phyloP scores from a whole-genome alignment of 2,888 invertebrate species.

The Oligia latruncula region DNA sequence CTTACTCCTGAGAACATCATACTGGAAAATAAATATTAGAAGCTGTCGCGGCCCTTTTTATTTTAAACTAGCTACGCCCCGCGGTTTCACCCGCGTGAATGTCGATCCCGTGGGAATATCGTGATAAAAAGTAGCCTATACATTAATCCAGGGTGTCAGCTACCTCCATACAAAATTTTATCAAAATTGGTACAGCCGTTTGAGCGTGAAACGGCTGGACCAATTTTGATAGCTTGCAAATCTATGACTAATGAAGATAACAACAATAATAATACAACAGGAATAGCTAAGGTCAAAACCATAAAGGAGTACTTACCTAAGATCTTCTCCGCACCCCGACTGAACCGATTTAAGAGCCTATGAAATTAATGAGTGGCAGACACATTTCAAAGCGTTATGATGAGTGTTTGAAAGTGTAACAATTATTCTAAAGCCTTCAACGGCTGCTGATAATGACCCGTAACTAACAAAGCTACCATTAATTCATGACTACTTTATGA shows the following conservation, averaged over 20 bases:
- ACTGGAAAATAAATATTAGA: neutral
- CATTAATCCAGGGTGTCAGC: no score
- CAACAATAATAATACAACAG: no score
- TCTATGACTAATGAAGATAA: neutral
- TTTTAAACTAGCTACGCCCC: neutral
- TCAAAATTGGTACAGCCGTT: no score
- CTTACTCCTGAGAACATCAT: neutral
- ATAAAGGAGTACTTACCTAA: neutral
- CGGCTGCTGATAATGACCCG: neutral
- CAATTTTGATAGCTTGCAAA: no score
- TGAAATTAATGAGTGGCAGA: conserved; percentile 33
- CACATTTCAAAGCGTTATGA: conserved; percentile 15
- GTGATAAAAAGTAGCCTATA: no score
- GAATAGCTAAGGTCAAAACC: conserved; percentile 1
- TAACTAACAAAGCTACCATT: conserved; percentile 8
- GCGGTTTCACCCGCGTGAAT: no score
- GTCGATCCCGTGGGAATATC: no score
- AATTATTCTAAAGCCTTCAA: neutral
- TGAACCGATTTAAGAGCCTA: conserved; percentile 19
- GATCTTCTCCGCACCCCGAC: neutral
- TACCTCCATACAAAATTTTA: no score
- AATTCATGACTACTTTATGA: neutral
- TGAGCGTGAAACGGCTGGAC: no score
- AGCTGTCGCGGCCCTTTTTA: neutral
- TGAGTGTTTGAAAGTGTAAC: conserved; percentile 17